A percentile compares a stretch with the other conserved stretches of the same genome.
Conservation (phyloP, 92 coral and sea anemone species). For the Parazoanthus atlanticus region DNA sequence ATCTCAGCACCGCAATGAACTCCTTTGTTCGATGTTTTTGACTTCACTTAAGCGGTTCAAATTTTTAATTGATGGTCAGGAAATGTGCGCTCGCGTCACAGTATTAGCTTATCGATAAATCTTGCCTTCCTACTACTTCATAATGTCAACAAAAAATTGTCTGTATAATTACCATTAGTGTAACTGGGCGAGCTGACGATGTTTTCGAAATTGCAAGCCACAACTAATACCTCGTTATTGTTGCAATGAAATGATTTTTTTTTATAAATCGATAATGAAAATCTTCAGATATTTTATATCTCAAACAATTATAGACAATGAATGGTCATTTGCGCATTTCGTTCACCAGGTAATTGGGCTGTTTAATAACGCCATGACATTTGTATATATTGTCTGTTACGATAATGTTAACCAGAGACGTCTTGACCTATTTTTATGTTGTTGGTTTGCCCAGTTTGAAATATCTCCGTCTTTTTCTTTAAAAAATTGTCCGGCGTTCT, state of each 20-base stretch:
- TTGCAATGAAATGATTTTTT: too few species aligned
- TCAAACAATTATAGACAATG: too few species aligned
- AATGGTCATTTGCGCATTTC: neutral
- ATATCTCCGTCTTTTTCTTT: neutral
- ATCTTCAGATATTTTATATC: neutral
- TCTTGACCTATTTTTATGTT: neutral
- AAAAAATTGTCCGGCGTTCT: neutral
- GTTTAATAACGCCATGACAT: neutral
- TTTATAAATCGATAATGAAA: neutral
- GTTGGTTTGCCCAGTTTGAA: too few species aligned
- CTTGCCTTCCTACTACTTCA: neutral
- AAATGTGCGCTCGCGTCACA: neutral
- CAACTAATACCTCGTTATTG: too few species aligned
- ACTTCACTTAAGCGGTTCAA: neutral
- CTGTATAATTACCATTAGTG: neutral
- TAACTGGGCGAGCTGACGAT: neutral
- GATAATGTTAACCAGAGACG: neutral
- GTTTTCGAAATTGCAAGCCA: neutral
- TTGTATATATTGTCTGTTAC: neutral
- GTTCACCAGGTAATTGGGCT: neutral
- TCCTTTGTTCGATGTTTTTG: neutral
- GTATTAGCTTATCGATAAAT: slow-evolving; percentile 6
- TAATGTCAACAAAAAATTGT: slow-evolving; percentile 6
- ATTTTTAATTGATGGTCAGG: neutral
- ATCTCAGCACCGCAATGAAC: neutral